phyloP scores from a whole-genome alignment of 2,113 vertebrate genomes.

The Calonectris borealis region DNA sequence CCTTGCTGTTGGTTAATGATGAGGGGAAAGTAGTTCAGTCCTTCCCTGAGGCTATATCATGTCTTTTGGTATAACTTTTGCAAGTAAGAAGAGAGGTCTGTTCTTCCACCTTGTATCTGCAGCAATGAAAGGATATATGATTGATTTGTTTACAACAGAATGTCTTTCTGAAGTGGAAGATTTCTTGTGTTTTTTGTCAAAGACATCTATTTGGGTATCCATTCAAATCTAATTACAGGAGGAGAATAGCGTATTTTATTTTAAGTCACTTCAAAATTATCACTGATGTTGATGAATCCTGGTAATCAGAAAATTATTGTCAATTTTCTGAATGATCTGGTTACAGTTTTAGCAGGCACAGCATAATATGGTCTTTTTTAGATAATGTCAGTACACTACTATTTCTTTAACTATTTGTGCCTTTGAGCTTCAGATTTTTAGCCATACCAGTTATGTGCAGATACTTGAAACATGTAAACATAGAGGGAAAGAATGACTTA shows the following conservation, averaged over 20 bases:
- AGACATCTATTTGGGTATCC: not conserved
- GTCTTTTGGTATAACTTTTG: not conserved
- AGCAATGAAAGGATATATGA: not conserved
- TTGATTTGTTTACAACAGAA: slow-evolving; percentile 16
- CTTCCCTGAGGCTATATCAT: not conserved
- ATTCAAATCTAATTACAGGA: not conserved
- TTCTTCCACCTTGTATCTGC: not conserved
- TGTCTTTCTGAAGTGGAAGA: not conserved
- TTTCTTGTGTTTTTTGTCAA: not conserved
- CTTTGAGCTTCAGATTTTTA: not conserved
- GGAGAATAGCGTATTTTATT: not conserved
- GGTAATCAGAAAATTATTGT: not conserved
- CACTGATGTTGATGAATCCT: not conserved
- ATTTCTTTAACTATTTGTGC: not conserved
- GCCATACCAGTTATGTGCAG: not conserved
- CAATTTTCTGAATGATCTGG: not conserved
- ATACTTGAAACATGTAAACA: not conserved
- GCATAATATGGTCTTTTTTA: not conserved
- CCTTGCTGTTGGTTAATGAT: not conserved
- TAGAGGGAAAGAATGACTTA: not conserved
- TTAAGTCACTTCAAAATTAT: not conserved
- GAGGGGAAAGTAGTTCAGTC: not conserved
- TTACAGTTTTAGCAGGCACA: not conserved
- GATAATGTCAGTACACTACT: not conserved
- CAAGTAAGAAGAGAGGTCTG: not conserved